Base-by-base conservation (phyloP, 2,888 invertebrate genomes). In the Sphaerophoria rueppellii region DNA sequence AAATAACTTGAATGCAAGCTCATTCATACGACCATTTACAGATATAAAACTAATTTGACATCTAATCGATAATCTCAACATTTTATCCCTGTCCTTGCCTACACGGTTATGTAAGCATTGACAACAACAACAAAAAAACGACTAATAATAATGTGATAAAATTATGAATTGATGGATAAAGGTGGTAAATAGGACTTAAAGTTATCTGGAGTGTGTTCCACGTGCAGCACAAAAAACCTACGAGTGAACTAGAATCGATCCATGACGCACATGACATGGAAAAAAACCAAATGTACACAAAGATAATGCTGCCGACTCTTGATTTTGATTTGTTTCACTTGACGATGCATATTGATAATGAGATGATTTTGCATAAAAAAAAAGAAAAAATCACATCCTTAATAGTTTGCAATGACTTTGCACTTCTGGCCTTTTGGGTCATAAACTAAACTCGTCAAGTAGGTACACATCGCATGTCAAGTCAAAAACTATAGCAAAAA, bases 261-360 rank as follows among this genome's bases (percentile, higher is more conserved):
- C 14, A 2, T 50, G 46, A 16, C 34, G 43, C 34, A 46, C 7
- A 71, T 58, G 50, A 50, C 50, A 16, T 16, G 6, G 9, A 43
- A 7, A 9, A 40, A 7, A 6, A 40, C 1, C 6, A 40, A 6
- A 40, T 9, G 9, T 9, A 43, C 9, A 43, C 11, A 11, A 9
- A 9, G 43, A 43, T 43, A 9, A 43, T 43, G 16, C 4, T 50
- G 2, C 6, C 6, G 16, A 14, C 7, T 55, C 46, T 16, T 70
- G 55, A 34, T 46, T 55, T 14, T 16, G 32, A 35, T 57, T 57
- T 46, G 24, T 70, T 14, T 48, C 46, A 57, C 16, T 50, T 7
- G 35, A 37, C 37, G 46, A 55, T 46, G 54, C 40, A 37, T 7
- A 16, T 16, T 16, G 43, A 43, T 43, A 12, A 43, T 43, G 43